A percentile compares a stretch with the other conserved stretches of the same genome.
Evolutionary conservation across 2,797 vertebrate species (phyloP).

Genomic region (Notoglanidium macrostoma): DNA sequence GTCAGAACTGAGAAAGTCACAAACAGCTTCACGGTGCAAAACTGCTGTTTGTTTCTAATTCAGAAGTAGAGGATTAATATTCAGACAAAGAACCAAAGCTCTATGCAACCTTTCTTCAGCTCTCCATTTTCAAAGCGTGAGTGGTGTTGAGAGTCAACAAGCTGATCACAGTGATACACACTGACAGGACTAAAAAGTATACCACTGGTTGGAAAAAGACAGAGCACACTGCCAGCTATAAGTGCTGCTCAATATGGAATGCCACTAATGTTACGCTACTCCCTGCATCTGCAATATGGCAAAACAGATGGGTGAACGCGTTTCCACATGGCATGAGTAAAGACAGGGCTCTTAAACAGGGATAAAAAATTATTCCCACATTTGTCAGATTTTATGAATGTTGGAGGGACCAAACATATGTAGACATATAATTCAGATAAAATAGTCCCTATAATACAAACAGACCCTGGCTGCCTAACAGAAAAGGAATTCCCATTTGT

Average conservation of each 20-base stretch:
- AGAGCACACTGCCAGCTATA: background rate
- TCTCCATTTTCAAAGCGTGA: background rate
- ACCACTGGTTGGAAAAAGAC: background rate
- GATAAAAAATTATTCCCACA: background rate
- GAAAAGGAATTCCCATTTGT: conserved; percentile 18
- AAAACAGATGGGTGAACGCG: conserved; percentile 9
- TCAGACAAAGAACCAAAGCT: background rate
- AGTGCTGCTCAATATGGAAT: background rate
- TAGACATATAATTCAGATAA: background rate
- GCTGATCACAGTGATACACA: background rate
- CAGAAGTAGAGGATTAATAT: background rate
- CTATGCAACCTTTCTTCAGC: background rate
- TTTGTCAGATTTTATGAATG: background rate
- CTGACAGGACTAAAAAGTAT: background rate
- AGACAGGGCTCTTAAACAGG: background rate
- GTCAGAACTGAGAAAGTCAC: conserved; percentile 10
- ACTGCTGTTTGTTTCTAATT: background rate
- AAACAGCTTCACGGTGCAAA: background rate
- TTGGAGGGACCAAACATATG: background rate
- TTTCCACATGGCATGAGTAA: conserved; percentile 23
- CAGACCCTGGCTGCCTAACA: background rate
- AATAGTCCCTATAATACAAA: background rate
- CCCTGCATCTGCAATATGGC: conserved; percentile 17
- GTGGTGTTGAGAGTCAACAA: background rate
- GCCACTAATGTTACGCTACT: background rate